Evolutionary conservation across 2,113 vertebrate genomes (phyloP).

Genomic region (Chaetodon auriga): DNA sequence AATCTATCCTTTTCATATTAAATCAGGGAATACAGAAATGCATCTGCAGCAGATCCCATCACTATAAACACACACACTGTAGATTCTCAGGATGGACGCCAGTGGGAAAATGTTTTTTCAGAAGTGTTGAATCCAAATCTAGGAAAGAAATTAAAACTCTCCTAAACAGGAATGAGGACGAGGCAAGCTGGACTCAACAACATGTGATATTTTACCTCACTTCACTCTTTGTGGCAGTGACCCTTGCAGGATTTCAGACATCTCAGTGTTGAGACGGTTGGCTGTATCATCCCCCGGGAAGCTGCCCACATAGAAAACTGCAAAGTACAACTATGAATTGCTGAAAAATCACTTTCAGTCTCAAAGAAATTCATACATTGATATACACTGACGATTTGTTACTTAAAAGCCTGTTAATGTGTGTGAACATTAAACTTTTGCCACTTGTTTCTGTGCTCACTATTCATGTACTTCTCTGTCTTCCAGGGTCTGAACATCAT

Average conservation of each 20-base stretch:
- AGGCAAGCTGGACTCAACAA: neutral
- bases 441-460: neutral
- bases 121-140: neutral
- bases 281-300: neutral
- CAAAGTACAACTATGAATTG: neutral
- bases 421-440: neutral
- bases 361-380: neutral
- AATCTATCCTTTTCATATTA: neutral
- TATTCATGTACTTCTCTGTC: conserved; percentile 40
- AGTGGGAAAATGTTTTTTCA: neutral
- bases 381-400: neutral
- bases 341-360: neutral
- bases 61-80: neutral
- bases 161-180: neutral
- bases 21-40: neutral
- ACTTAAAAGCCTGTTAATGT: neutral
- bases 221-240: neutral
- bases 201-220: neutral
- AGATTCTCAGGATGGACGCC: no score
- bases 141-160: neutral
- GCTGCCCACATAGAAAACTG: no score
- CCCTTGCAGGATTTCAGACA: neutral
- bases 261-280: neutral
- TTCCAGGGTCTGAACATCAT: conserved; percentile 96
- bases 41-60: neutral